phyloP scores from a whole-genome alignment of 1,140 invertebrate genomes.

The Xylocopa sonorina region DNA sequence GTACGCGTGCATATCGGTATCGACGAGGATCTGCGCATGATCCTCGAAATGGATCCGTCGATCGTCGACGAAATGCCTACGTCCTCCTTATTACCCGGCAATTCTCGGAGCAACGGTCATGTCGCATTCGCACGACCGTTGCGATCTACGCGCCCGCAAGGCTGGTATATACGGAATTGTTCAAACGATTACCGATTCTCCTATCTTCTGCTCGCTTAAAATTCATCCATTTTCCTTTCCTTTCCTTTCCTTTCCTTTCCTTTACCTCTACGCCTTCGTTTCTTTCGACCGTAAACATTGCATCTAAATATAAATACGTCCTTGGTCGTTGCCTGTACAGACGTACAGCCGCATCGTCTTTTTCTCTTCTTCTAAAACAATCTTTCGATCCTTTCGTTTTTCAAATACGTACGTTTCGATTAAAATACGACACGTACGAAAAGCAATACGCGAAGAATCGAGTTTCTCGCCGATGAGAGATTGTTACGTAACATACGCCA shows the following conservation, averaged over 20 bases:
- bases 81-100: slow-evolving; percentile 62
- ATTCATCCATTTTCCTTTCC: neutral
- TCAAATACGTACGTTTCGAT: no score
- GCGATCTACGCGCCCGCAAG: slow-evolving; percentile 73
- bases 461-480: slow-evolving; percentile 30
- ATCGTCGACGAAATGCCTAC: slow-evolving; percentile 81
- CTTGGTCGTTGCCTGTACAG: slow-evolving; percentile 27
- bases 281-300: slow-evolving; percentile 46
- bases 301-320: slow-evolving; percentile 47
- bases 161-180: slow-evolving; percentile 76
- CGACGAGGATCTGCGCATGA: slow-evolving; percentile 85
- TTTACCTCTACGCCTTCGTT: slow-evolving; percentile 8
- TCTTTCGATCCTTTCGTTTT: no score
- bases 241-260: neutral
- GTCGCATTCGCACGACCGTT: slow-evolving; percentile 65
- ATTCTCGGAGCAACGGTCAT: slow-evolving; percentile 37
- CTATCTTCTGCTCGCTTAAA: no score
- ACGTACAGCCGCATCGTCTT: no score
- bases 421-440: no score
- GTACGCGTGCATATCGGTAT: slow-evolving; percentile 84
- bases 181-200: neutral
- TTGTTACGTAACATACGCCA: slow-evolving; percentile 21
- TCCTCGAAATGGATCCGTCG: slow-evolving; percentile 85
- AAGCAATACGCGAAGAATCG: no score
- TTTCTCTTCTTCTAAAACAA: no score